phyloP scores from a whole-genome alignment of 2,113 vertebrate genomes.

The Brevimyrus niger region DNA sequence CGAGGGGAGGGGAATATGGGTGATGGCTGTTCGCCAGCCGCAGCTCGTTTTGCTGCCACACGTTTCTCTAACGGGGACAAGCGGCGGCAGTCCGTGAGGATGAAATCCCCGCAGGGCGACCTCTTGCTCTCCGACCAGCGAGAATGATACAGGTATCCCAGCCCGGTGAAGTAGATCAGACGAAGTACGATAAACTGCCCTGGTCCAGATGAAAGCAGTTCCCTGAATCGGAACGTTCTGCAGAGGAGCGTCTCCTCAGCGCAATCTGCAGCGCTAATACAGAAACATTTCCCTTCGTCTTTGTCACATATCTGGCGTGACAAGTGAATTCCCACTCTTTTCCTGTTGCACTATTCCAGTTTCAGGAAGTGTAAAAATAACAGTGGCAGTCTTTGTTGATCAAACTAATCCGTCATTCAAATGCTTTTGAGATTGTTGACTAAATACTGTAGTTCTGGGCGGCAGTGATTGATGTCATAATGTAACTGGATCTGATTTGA shows the following conservation, averaged over 20 bases:
- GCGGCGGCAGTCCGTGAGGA: not conserved
- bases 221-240: not conserved
- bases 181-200: not conserved
- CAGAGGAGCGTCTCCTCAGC: not conserved
- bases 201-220: not conserved
- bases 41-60: not conserved
- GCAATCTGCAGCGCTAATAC: not conserved
- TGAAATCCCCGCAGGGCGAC: not conserved
- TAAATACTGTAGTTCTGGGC: conserved; percentile 28
- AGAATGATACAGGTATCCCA: not conserved
- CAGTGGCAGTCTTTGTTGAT: not conserved
- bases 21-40: not conserved
- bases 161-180: not conserved
- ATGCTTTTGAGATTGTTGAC: conserved; percentile 11
- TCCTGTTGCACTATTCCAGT: not conserved
- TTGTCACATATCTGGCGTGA: not conserved
- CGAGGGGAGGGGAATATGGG: too few species aligned
- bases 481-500: conserved; percentile 25
- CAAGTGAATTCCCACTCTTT: not conserved
- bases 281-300: not conserved
- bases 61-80: not conserved
- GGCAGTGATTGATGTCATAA: conserved; percentile 22
- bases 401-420: conserved; percentile 9
- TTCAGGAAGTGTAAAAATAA: not conserved
- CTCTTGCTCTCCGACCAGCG: not conserved